A percentile compares a stretch with the other conserved stretches of the same genome.
These are phyloP conservation scores for Eueides isabella DNA, from an alignment of 1,140 invertebrate genomes.

Conservation along the genomic window DNA sequence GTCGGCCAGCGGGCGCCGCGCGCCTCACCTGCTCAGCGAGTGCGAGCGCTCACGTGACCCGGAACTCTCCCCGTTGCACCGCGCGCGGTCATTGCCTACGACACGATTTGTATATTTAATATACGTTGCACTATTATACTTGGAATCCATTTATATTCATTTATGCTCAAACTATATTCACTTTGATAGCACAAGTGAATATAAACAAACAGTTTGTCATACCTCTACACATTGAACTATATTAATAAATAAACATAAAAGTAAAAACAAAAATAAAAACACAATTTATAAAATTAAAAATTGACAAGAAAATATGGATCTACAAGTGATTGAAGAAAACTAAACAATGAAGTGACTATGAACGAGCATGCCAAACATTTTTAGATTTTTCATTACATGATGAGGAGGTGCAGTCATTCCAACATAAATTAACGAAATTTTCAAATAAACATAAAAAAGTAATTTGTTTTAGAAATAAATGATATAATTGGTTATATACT, in stretches of 20 bases:
- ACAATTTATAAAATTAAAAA: background rate
- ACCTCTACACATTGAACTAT: slow-evolving; percentile 2
- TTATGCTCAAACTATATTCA: background rate
- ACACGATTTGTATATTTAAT: background rate
- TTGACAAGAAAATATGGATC: background rate
- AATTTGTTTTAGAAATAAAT: background rate
- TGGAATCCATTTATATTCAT: background rate
- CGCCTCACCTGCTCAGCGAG: slow-evolving; percentile 72
- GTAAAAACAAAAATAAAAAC: background rate
- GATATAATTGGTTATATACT: slow-evolving; percentile 15
- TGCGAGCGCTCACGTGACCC: slow-evolving; percentile 72
- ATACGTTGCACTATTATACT: background rate
- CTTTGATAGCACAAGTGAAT: background rate
- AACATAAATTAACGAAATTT: slow-evolving; percentile 13
- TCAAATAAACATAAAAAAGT: background rate
- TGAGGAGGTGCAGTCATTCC: slow-evolving; percentile 22
- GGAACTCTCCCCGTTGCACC: slow-evolving; percentile 66
- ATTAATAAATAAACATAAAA: background rate
- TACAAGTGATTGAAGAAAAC: background rate
- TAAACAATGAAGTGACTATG: slow-evolving; percentile 2
- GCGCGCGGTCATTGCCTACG: slow-evolving; percentile 73
- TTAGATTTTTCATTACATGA: slow-evolving; percentile 9
- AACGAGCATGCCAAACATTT: slow-evolving; percentile 13
- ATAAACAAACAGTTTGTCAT: background rate
- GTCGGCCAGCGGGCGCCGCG: slow-evolving; percentile 29